Percentiles rank a stretch among this genome's conserved stretches.
Evolutionary conservation across 2,113 vertebrate genomes (phyloP).

Genomic region (Piprites chloris): DNA sequence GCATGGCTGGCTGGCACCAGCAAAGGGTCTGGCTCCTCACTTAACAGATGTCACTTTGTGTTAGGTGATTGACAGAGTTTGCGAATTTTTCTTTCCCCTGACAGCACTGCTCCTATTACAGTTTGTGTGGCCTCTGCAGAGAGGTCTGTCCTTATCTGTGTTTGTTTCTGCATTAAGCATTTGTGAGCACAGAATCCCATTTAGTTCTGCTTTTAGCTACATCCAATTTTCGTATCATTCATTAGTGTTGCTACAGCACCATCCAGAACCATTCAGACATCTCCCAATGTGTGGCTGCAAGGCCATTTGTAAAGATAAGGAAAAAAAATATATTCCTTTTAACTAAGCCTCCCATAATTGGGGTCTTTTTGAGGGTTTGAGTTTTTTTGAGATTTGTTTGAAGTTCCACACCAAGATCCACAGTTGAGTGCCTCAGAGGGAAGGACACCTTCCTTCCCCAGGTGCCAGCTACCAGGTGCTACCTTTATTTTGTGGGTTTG

Average conservation of each 20-base stretch:
- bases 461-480: not conserved
- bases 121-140: not conserved
- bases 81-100: accelerated
- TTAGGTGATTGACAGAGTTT: not conserved
- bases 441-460: not conserved
- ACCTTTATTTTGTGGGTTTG: not conserved
- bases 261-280: not conserved
- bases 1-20: not conserved
- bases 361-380: not conserved
- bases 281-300: not conserved
- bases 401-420: not conserved
- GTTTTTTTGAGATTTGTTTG: accelerated
- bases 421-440: not conserved
- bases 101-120: not conserved
- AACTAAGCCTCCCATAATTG: not conserved
- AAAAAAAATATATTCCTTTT: not conserved
- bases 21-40: not conserved
- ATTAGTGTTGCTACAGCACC: not conserved
- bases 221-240: not conserved
- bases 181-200: not conserved
- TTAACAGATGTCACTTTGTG: not conserved
- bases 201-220: not conserved
- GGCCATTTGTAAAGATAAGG: not conserved
- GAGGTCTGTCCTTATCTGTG: not conserved
- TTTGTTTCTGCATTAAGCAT: not conserved